phyloP scores from a whole-genome alignment of 2,113 vertebrate genomes.

The Mustela nigripes region DNA sequence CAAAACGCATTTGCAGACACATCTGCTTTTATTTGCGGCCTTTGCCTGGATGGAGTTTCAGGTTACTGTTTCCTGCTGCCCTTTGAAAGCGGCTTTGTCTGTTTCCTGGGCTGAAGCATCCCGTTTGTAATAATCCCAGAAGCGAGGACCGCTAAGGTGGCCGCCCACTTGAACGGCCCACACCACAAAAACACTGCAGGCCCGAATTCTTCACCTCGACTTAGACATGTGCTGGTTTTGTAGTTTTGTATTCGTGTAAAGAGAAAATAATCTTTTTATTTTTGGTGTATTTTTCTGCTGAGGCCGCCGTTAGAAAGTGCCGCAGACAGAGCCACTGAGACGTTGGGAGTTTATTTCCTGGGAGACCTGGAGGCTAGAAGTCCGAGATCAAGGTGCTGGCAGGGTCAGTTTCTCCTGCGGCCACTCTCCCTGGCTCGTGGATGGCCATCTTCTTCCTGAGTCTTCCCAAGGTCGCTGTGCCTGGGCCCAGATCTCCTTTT shows the following conservation, averaged over 20 bases:
- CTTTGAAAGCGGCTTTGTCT: constrained; percentile 60
- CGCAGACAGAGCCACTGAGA: not conserved
- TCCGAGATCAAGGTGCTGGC: not conserved
- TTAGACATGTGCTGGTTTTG: not conserved
- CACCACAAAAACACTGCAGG: not conserved
- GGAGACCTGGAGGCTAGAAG: not conserved
- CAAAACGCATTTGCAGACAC: not conserved
- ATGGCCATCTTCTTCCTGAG: not conserved
- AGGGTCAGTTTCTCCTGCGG: not conserved
- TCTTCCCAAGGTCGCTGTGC: not conserved
- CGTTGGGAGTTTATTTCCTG: not conserved
- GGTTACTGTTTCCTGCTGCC: not conserved
- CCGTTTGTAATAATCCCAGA: not conserved
- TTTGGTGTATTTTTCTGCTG: not conserved
- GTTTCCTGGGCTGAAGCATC: not conserved
- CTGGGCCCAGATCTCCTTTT: not conserved
- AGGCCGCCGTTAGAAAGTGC: not conserved
- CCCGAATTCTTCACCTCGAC: not conserved
- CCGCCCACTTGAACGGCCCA: not conserved
- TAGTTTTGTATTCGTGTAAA: not conserved
- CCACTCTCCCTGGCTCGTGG: not conserved
- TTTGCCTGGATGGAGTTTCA: not conserved
- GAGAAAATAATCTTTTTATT: not conserved
- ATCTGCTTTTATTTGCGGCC: not conserved
- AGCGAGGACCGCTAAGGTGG: not conserved